A percentile compares a stretch with the other conserved stretches of the same genome.
phyloP scores from a whole-genome alignment of 2,797 vertebrate genomes.

The Onychomys torridus region DNA sequence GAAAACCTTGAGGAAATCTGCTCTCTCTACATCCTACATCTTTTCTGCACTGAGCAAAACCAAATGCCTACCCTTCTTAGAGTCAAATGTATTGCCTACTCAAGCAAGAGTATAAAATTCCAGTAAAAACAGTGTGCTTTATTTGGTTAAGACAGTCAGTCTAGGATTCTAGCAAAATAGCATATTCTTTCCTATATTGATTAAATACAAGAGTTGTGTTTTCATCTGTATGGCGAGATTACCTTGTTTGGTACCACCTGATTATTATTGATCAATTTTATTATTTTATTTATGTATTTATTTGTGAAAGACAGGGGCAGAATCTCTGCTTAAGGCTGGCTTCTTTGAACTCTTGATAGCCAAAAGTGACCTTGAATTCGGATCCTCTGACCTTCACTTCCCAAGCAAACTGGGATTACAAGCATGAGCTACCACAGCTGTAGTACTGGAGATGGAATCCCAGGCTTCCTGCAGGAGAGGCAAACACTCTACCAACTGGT shows the following conservation, averaged over 20 bases:
- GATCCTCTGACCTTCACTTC: background rate
- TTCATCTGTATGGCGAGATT: conserved; percentile 39
- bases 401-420: background rate
- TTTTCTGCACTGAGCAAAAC: conserved; percentile 7
- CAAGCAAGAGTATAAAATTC: background rate
- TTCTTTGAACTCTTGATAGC: background rate
- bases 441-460: background rate
- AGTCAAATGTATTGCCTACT: conserved; percentile 46
- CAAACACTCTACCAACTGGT: too few species aligned
- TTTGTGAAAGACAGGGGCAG: background rate
- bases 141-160: background rate
- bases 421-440: background rate
- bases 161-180: conserved; percentile 24
- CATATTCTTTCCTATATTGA: conserved; percentile 49
- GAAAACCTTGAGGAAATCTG: conserved; percentile 1
- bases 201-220: conserved; percentile 42
- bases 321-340: background rate
- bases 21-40: background rate
- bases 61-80: background rate
- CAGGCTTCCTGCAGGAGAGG: too few species aligned
- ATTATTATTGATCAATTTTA: conserved; percentile 6
- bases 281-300: background rate
- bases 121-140: conserved; percentile 19
- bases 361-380: background rate
- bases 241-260: background rate